A percentile compares a stretch with the other conserved stretches of the same genome.
Evolutionary conservation across 2,888 invertebrate species (phyloP).

Genomic region (Physocephala rufipes): DNA sequence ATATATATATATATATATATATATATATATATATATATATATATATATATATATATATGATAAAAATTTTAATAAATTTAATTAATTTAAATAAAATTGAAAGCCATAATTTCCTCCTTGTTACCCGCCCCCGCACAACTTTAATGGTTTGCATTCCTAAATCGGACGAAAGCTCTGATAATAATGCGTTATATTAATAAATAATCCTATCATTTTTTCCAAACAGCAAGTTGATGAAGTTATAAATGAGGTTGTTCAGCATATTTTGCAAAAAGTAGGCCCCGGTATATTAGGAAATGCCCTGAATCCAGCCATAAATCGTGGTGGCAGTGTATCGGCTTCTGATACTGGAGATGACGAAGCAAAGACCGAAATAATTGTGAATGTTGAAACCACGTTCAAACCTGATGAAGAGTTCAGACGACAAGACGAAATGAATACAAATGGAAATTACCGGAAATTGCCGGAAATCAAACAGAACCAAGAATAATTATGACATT

Average conservation of each 20-base stretch:
- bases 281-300: constrained; percentile 56
- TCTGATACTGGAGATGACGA: constrained; percentile 26
- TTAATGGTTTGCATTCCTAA: too few species aligned
- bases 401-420: constrained; percentile 54
- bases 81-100: too few species aligned
- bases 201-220: constrained; percentile 2
- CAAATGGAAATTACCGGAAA: constrained; percentile 4
- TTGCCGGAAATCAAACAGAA: not conserved
- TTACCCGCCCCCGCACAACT: too few species aligned
- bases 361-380: constrained; percentile 1
- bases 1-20: too few species aligned
- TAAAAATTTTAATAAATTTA: too few species aligned
- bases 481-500: constrained; percentile 23
- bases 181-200: too few species aligned
- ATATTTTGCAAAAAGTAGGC: constrained; percentile 54
- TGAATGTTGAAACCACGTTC: constrained; percentile 44
- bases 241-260: constrained; percentile 59
- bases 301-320: constrained; percentile 52
- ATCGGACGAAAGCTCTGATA: too few species aligned
- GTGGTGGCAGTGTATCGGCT: not conserved
- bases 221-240: constrained; percentile 57
- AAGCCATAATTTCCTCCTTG: too few species aligned
- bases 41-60: too few species aligned
- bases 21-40: too few species aligned
- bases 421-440: constrained; percentile 28